A percentile compares a stretch with the other conserved stretches of the same genome.
These are phyloP conservation scores for Eubucco bourcierii DNA, from an alignment of 2,113 vertebrate species.

Conservation along the genomic window DNA sequence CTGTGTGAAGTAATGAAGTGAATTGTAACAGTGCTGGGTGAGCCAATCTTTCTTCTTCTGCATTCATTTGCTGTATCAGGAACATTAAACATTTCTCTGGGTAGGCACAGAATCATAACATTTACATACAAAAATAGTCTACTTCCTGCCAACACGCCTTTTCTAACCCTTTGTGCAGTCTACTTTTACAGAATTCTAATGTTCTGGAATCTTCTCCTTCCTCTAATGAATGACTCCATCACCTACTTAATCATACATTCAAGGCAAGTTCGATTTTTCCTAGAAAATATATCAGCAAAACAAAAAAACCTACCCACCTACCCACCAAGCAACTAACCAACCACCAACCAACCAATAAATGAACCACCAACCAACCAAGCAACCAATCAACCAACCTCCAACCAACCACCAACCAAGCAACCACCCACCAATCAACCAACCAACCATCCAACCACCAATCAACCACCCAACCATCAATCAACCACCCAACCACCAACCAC, in stretches of 20 bases:
- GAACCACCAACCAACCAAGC: no score
- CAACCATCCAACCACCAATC: no score
- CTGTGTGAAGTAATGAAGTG: slow-evolving; percentile 53
- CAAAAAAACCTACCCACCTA: not conserved
- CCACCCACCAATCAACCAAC: no score
- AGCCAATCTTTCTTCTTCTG: slow-evolving; percentile 48
- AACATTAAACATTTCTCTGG: slow-evolving; percentile 58
- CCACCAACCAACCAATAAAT: no score
- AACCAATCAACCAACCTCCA: no score
- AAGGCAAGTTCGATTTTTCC: not conserved
- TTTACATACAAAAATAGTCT: slow-evolving; percentile 48
- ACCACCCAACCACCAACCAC: no score
- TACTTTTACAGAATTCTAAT: not conserved
- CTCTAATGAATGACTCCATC: not conserved
- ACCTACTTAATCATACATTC: not conserved
- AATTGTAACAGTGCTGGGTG: slow-evolving; percentile 41
- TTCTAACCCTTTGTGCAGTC: not conserved
- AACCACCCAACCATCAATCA: no score
- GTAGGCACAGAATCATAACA: slow-evolving; percentile 51
- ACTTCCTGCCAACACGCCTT: slow-evolving; percentile 26
- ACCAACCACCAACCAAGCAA: no score
- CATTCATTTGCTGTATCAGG: slow-evolving; percentile 30
- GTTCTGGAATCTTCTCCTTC: not conserved
- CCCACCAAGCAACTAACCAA: no score
- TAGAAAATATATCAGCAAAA: not conserved